Conservation (phyloP, 1,140 invertebrate species). For the Drosophila lacertosa region DNA sequence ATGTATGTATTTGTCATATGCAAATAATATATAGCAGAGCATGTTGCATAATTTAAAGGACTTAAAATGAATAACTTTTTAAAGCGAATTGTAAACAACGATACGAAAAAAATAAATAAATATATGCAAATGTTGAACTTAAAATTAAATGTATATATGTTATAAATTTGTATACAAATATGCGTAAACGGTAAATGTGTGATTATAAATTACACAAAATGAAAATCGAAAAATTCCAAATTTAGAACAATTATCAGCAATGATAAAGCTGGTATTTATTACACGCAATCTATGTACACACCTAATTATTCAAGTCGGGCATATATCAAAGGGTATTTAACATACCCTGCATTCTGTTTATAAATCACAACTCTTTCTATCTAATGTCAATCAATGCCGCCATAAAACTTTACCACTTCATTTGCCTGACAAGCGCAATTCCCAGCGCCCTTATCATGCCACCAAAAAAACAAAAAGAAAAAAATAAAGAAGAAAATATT, state of each 20-base stretch:
- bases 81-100: constrained; percentile 4
- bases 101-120: neutral
- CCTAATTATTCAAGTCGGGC: constrained; percentile 2
- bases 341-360: constrained; percentile 7
- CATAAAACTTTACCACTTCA: constrained; percentile 72
- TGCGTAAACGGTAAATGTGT: too few species aligned
- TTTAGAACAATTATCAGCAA: constrained; percentile 9
- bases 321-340: constrained; percentile 22
- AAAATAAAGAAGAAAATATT: neutral
- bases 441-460: constrained; percentile 24
- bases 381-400: constrained; percentile 35
- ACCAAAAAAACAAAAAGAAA: constrained; percentile 3
- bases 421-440: constrained; percentile 50
- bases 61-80: constrained; percentile 14
- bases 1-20: neutral
- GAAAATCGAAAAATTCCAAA: neutral
- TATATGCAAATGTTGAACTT: neutral
- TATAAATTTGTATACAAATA: neutral
- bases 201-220: neutral
- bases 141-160: neutral
- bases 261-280: constrained; percentile 10
- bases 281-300: neutral
- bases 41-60: constrained; percentile 16
- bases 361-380: constrained; percentile 29
- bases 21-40: constrained; percentile 14